These are phyloP conservation scores for Aphelocoma californica DNA, from an alignment of 2,797 vertebrate species.

Conservation along the genomic window DNA sequence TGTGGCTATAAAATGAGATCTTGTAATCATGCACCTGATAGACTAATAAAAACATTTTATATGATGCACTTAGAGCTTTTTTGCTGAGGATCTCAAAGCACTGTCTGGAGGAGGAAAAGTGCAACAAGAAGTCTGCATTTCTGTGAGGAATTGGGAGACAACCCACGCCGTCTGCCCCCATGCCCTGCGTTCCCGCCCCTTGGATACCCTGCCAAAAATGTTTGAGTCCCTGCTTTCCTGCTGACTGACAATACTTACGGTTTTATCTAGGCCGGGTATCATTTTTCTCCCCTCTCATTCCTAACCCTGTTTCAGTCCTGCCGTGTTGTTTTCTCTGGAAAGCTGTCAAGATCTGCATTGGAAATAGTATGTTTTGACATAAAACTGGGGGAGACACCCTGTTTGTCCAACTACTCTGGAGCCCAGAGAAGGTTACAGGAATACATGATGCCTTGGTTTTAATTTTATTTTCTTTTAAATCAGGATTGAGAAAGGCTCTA, in stretches of 20 bases:
- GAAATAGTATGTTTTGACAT: constrained; percentile 38
- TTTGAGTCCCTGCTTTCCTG: constrained; percentile 9
- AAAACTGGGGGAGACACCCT: neutral
- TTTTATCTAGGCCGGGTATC: constrained; percentile 23
- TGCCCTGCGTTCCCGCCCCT: neutral
- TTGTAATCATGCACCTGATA: constrained; percentile 34
- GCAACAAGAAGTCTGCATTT: neutral
- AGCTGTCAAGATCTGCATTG: neutral
- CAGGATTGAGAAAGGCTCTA: neutral
- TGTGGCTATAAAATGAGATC: constrained; percentile 42
- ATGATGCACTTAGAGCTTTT: constrained; percentile 47
- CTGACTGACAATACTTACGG: constrained; percentile 2
- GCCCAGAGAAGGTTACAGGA: constrained; percentile 7
- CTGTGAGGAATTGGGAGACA: neutral
- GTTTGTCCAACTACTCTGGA: constrained; percentile 39
- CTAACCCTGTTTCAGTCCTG: constrained; percentile 12
- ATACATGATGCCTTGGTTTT: neutral
- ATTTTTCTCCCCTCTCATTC: constrained; percentile 21
- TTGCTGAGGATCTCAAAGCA: constrained; percentile 6
- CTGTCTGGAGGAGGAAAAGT: constrained; percentile 14
- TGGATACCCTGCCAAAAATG: constrained; percentile 12
- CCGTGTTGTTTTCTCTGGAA: constrained; percentile 51
- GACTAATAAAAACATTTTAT: constrained; percentile 54
- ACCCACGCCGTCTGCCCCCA: neutral
- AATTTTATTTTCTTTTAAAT: constrained; percentile 33